Conservation (phyloP, 2,113 vertebrate species). For the Chiloscyllium plagiosum region DNA sequence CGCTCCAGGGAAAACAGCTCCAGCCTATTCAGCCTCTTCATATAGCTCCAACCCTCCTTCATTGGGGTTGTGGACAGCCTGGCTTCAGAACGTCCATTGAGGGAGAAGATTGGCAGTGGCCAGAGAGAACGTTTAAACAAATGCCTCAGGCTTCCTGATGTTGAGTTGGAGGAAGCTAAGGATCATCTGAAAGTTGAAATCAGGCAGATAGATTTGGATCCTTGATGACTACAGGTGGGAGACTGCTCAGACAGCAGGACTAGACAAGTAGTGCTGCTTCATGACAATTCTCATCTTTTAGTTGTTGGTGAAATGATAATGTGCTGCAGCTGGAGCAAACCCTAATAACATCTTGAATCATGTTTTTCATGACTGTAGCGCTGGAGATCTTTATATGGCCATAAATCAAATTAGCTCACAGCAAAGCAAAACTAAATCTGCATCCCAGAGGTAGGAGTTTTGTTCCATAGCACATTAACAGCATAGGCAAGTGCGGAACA, state of each 20-base stretch:
- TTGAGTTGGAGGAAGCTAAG: neutral
- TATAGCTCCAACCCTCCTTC: no score
- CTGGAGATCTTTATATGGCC: conserved; percentile 25
- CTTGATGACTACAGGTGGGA: neutral
- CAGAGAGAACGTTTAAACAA: neutral
- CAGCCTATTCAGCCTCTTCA: no score
- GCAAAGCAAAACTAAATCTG: conserved; percentile 30
- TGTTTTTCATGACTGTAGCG: neutral
- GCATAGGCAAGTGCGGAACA: conserved; percentile 17
- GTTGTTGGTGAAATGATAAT: neutral
- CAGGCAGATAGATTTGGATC: neutral
- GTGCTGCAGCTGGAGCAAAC: conserved; percentile 1
- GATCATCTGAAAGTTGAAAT: neutral
- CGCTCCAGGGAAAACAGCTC: no score
- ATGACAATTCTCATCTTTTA: neutral
- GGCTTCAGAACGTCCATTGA: neutral
- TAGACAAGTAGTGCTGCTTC: neutral
- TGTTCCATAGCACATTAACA: neutral
- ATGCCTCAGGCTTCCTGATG: neutral
- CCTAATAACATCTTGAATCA: neutral
- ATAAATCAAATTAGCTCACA: conserved; percentile 15
- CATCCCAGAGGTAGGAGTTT: conserved; percentile 29
- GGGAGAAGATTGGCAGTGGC: neutral
- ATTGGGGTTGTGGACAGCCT: neutral
- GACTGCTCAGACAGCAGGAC: neutral